A percentile compares a stretch with the other conserved stretches of the same genome.
phyloP scores from a whole-genome alignment of 2,888 invertebrate genomes.

The Lypha dubia region DNA sequence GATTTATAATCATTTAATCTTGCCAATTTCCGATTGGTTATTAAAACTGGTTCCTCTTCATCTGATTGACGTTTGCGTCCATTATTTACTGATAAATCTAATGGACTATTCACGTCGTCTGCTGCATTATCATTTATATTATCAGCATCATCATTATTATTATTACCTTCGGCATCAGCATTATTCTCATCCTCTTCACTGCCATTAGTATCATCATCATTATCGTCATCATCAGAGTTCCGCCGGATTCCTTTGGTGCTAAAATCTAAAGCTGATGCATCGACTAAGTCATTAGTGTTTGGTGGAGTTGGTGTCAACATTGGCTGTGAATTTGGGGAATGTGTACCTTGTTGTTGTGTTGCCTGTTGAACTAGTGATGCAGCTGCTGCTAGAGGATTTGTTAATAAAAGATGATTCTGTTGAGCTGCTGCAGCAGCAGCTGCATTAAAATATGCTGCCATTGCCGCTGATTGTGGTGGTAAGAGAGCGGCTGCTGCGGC shows the following conservation, averaged over 20 bases:
- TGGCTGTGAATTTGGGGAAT: conserved; percentile 80
- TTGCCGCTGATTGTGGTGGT: conserved; percentile 91
- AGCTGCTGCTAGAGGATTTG: conserved; percentile 89
- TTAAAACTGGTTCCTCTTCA: conserved; percentile 86
- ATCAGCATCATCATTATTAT: conserved; percentile 72
- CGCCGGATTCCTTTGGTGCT: conserved; percentile 88
- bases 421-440: conserved; percentile 88
- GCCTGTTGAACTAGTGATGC: conserved; percentile 85
- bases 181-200: conserved; percentile 78
- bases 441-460: conserved; percentile 91
- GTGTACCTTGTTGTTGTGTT: conserved; percentile 79
- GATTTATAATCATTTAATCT: conserved; percentile 88
- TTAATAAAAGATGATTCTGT: conserved; percentile 90
- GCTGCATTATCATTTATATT: conserved; percentile 65
- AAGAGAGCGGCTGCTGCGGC: conserved; percentile 87
- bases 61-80: conserved; percentile 89
- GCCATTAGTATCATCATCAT: conserved; percentile 79
- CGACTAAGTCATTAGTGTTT: conserved; percentile 81
- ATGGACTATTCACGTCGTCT: conserved; percentile 84
- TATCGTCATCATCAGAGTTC: conserved; percentile 82
- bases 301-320: conserved; percentile 84
- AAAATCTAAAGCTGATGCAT: conserved; percentile 89
- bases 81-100: conserved; percentile 91
- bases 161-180: conserved; percentile 48
- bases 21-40: conserved; percentile 85